Evolutionary conservation across 2,113 vertebrate species (phyloP), one percentile per base, ranked within the genome.

Genomic region (Grantiella picta): DNA sequence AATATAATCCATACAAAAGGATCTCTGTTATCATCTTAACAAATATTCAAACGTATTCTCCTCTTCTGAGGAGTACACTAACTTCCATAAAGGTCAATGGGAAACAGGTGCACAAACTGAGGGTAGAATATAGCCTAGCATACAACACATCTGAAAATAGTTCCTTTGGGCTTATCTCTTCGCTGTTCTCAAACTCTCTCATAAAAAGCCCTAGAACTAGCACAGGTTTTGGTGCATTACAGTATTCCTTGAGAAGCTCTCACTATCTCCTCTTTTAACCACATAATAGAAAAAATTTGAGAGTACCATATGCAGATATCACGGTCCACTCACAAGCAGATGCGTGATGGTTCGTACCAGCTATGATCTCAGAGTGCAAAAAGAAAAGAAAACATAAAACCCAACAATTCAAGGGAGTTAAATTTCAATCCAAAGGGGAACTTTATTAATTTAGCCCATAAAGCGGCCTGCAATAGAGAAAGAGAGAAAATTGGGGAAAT

Each of bases 181-280:
- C 63, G 66, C 71, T 85, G 83, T 96, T 97, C 96, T 95, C 95
- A 95, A 85, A 94, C 82, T 92, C 38, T 72, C 87, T 96, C 96
- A 95, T 93, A 97, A 95, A 95, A 97, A 94, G 76, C 59, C 93
- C 96, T 96, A 94, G 61, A 94, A 87, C 86, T 90, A 91, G 85
- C 59, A 80, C 90, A 97, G 91, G 78, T 94, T 95, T 94, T 89
- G 93, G 94, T 95, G 90, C 88, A 93, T 97, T 96, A 97, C 21
- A 89, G 84, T 71, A 78, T 96, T 64, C 86, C 82, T 96, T 83
- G 93, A 95, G 93, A 93, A 96, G 78, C 89, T 72, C 44, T 92
- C 94, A 96, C 97, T 94, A 96, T 90, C 91, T 95, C 89, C 90
- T 94, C 80, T 97, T 91, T 97, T 97, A 97, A 97, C 84, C 91